Percentiles rank a stretch among this genome's conserved stretches.
These are phyloP conservation scores for Melikaiella ostensackeni DNA, from an alignment of 2,888 invertebrate species.

Conservation along the genomic window DNA sequence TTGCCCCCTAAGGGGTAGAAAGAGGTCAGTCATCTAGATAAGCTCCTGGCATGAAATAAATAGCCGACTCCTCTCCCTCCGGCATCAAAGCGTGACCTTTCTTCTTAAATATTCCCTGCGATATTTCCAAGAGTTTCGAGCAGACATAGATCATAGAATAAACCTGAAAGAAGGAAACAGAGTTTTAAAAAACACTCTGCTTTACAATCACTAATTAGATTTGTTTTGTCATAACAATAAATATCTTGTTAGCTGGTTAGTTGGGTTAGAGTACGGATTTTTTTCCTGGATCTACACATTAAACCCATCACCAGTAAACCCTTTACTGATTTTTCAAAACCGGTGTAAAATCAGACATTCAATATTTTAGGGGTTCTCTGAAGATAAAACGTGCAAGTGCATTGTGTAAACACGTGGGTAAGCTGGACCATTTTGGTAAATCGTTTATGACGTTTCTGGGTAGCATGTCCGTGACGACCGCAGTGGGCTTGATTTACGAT, in stretches of 20 bases:
- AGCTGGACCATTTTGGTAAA: neutral
- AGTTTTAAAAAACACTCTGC: neutral
- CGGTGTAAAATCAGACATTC: neutral
- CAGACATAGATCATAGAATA: neutral
- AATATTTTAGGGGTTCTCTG: neutral
- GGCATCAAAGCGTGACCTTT: neutral
- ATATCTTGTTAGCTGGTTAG: neutral
- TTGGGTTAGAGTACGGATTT: neutral
- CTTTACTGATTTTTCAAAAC: neutral
- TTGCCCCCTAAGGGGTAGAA: neutral
- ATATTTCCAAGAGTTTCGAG: neutral
- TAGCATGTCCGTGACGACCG: neutral
- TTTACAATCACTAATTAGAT: neutral
- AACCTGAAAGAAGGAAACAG: neutral
- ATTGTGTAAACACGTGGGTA: neutral
- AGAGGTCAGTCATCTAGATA: slow-evolving; percentile 4
- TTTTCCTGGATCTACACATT: no score
- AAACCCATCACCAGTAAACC: neutral
- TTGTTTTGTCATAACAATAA: neutral
- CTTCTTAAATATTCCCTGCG: neutral
- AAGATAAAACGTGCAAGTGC: neutral
- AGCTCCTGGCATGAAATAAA: neutral
- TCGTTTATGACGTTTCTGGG: neutral
- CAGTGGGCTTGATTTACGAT: slow-evolving; percentile 1
- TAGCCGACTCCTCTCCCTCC: neutral